These are phyloP conservation scores for Olivierus martensii DNA, from an alignment of 1,140 invertebrate genomes.

Conservation along the genomic window DNA sequence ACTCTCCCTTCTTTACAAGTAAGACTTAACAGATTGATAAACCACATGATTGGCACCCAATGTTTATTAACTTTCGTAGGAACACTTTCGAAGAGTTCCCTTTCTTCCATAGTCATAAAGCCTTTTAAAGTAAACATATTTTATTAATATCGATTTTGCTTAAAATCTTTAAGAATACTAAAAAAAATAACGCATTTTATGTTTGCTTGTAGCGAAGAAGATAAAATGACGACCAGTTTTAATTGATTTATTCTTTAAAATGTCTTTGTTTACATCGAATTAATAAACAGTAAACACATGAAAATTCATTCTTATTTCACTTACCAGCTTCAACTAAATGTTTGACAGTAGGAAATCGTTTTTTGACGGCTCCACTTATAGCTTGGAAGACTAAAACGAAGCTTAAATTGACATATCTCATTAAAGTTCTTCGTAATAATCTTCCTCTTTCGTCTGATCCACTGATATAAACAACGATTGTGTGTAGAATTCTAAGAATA, in stretches of 20 bases:
- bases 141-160: no score
- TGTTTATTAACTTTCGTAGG: constrained; percentile 81
- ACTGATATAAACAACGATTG: constrained; percentile 37
- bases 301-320: constrained; percentile 26
- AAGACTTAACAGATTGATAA: constrained; percentile 71
- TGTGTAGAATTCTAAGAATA: constrained; percentile 1
- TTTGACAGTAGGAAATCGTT: constrained; percentile 6
- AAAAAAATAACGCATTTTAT: no score
- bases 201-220: no score
- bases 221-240: constrained; percentile 2
- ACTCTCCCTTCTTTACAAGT: constrained; percentile 76
- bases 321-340: constrained; percentile 17
- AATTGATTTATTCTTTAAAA: not conserved
- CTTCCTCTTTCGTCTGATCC: constrained; percentile 21
- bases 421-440: constrained; percentile 22
- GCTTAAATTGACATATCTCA: constrained; percentile 21
- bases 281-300: not conserved
- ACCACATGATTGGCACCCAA: constrained; percentile 83
- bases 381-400: constrained; percentile 11
- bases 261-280: not conserved
- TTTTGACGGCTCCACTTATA: constrained; percentile 9
- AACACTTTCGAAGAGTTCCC: constrained; percentile 74
- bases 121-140: no score
- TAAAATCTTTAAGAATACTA: no score
- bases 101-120: constrained; percentile 76